Conservation (phyloP, 2,888 invertebrate genomes). For the Oligia fasciuncula region DNA sequence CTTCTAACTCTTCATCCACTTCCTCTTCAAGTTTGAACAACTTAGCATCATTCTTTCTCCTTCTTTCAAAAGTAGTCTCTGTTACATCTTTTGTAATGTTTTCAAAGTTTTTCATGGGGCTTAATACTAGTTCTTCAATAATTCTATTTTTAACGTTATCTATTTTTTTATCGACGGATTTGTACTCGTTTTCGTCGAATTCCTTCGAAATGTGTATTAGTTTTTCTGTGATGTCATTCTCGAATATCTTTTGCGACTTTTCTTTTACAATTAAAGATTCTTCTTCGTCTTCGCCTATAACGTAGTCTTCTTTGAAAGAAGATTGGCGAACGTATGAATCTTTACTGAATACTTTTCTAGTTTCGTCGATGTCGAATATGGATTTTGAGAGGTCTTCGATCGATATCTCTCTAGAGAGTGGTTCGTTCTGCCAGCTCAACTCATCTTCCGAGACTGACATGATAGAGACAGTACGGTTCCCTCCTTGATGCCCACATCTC, state of each 20-base stretch:
- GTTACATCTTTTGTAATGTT: constrained; percentile 84
- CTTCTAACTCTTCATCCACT: constrained; percentile 91
- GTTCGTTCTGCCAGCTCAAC: constrained; percentile 88
- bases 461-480: constrained; percentile 91
- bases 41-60: constrained; percentile 76
- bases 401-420: constrained; percentile 90
- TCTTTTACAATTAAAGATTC: constrained; percentile 83
- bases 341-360: constrained; percentile 87
- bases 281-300: constrained; percentile 83
- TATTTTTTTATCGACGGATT: constrained; percentile 77
- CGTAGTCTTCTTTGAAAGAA: constrained; percentile 87
- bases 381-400: constrained; percentile 90
- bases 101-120: constrained; percentile 78
- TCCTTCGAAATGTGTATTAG: constrained; percentile 86
- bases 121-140: constrained; percentile 84
- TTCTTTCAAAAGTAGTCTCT: constrained; percentile 83
- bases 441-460: constrained; percentile 92
- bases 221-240: constrained; percentile 87
- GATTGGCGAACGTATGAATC: constrained; percentile 85
- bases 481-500: constrained; percentile 75
- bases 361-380: constrained; percentile 88
- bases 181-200: constrained; percentile 82
- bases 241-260: constrained; percentile 85
- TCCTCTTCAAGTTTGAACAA: constrained; percentile 86
- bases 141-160: constrained; percentile 85